phyloP scores from a whole-genome alignment of 2,797 vertebrate genomes.

The Labeo calbasu region DNA sequence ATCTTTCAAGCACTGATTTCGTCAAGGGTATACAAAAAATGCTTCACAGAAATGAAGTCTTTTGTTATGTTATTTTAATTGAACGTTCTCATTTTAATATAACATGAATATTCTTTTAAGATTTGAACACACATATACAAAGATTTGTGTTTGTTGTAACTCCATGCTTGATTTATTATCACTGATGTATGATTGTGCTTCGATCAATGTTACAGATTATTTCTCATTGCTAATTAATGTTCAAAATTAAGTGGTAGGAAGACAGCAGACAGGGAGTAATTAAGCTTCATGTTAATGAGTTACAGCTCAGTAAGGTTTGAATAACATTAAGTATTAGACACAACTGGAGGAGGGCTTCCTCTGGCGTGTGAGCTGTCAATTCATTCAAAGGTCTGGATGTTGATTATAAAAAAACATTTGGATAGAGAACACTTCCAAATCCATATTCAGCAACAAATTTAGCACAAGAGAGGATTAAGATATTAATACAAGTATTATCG shows the following conservation, averaged over 20 bases:
- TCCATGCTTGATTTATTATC: slow-evolving; percentile 24
- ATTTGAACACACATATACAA: neutral
- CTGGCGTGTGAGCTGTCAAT: slow-evolving; percentile 17
- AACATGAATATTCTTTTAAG: neutral
- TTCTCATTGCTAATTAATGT: slow-evolving; percentile 32
- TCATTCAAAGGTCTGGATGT: neutral
- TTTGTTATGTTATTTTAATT: neutral
- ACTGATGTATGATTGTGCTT: slow-evolving; percentile 11
- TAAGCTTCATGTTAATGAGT: slow-evolving; percentile 43
- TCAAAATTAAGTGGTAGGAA: slow-evolving; percentile 34
- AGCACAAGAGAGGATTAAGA: slow-evolving; percentile 1
- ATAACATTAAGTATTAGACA: slow-evolving; percentile 30
- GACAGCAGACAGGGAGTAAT: slow-evolving; percentile 39
- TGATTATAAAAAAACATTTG: slow-evolving; percentile 1
- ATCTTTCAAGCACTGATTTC: neutral
- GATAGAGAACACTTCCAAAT: neutral
- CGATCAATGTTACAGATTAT: slow-evolving; percentile 21
- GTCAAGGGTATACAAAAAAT: neutral
- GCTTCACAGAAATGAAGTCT: neutral
- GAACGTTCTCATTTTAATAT: neutral
- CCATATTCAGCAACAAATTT: slow-evolving; percentile 12
- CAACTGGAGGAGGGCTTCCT: slow-evolving; percentile 9
- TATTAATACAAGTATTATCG: slow-evolving; percentile 19
- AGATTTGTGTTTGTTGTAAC: neutral
- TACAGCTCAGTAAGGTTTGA: slow-evolving; percentile 43